Conservation (phyloP, 2,797 vertebrate species). For the Cossypha caffra region DNA sequence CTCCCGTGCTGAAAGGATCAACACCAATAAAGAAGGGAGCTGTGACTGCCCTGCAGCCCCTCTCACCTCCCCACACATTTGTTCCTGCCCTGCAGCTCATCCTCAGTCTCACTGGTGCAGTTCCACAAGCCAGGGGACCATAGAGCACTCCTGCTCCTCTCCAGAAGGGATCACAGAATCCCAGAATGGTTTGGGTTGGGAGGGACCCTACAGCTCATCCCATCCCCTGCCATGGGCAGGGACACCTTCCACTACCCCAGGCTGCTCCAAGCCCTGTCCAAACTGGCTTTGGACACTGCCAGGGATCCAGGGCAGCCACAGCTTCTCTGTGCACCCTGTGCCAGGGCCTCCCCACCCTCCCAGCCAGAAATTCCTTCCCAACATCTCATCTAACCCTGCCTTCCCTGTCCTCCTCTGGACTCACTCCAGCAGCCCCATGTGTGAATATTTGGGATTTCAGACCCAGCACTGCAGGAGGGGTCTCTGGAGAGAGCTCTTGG, state of each 20-base stretch:
- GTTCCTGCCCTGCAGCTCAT: background rate
- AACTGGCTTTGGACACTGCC: background rate
- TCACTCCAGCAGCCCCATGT: background rate
- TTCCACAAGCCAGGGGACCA: background rate
- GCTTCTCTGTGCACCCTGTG: background rate
- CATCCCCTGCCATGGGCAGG: fast-evolving
- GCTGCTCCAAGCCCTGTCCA: fast-evolving
- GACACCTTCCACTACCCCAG: fast-evolving
- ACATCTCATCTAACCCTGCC: background rate
- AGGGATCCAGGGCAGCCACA: background rate
- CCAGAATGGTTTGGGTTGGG: background rate
- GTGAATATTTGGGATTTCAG: background rate
- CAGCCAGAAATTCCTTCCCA: background rate
- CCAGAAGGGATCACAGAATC: background rate
- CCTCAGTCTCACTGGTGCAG: background rate
- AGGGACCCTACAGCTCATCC: background rate
- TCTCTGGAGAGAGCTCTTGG: background rate
- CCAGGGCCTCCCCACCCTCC: fast-evolving
- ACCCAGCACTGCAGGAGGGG: background rate
- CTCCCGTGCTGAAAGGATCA: background rate
- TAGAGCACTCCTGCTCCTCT: background rate
- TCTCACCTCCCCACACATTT: background rate
- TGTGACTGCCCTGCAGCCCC: background rate
- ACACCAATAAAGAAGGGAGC: background rate
- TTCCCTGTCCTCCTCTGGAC: background rate